phyloP scores from a whole-genome alignment of 2,113 vertebrate species.

The Ranitomeya imitator region DNA sequence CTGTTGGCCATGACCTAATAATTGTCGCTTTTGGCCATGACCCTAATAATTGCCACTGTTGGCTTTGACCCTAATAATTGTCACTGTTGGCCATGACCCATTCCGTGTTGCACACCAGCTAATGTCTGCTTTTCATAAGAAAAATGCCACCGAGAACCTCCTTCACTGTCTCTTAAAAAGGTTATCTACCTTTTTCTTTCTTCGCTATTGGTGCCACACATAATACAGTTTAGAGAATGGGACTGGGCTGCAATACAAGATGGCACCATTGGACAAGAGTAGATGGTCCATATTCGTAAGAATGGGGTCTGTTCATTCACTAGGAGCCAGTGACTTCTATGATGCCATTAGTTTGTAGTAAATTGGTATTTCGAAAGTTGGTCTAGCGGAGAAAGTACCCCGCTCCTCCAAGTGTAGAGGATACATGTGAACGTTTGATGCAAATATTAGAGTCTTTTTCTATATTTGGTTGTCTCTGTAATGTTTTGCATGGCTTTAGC shows the following conservation, averaged over 20 bases:
- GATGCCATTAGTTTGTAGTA: background rate
- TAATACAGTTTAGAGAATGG: background rate
- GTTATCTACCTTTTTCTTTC: background rate
- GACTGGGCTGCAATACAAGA: background rate
- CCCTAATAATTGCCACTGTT: too few relatives aligned
- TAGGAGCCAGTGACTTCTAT: background rate
- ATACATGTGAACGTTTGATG: background rate
- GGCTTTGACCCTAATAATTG: too few relatives aligned
- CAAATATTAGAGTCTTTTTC: background rate
- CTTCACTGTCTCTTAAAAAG: background rate
- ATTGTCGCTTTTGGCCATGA: too few relatives aligned
- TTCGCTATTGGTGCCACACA: background rate
- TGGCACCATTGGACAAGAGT: background rate
- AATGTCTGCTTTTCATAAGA: background rate
- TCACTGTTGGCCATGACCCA: background rate
- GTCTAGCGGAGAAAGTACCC: too few relatives aligned
- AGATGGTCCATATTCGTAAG: background rate
- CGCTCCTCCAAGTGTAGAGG: constrained; percentile 1
- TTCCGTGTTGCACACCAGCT: too few relatives aligned
- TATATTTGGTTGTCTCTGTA: background rate
- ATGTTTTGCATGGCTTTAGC: background rate
- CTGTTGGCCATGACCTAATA: too few relatives aligned
- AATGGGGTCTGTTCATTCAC: background rate
- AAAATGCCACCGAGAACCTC: background rate
- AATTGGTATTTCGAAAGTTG: background rate